These are phyloP conservation scores for Pristionchus mayeri DNA, from an alignment of 2,888 invertebrate genomes.

Conservation along the genomic window DNA sequence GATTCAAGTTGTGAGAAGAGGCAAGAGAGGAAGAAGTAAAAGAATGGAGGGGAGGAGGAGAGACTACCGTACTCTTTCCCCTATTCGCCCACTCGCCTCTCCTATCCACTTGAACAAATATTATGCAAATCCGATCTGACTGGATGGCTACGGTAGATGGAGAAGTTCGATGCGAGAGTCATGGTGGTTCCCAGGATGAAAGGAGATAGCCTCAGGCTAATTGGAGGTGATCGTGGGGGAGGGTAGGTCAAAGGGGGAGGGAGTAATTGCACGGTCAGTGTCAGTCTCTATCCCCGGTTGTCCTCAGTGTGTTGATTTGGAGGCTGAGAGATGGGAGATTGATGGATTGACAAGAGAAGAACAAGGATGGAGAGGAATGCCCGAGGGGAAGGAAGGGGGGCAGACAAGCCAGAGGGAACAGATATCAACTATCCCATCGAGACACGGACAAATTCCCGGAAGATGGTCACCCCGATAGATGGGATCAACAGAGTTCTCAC, in stretches of 20 bases:
- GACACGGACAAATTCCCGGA: neutral
- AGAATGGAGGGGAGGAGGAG: constrained; percentile 23
- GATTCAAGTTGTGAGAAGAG: constrained; percentile 31
- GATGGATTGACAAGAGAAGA: neutral
- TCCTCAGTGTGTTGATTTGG: neutral
- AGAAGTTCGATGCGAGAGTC: neutral
- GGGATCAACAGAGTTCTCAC: constrained; percentile 5
- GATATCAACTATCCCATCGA: neutral
- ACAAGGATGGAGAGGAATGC: constrained; percentile 38
- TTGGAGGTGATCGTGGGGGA: constrained; percentile 24
- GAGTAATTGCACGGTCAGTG: neutral
- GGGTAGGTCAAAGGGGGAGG: constrained; percentile 37
- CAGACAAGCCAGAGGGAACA: neutral
- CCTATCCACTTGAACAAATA: constrained; percentile 39
- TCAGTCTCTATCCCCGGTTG: neutral
- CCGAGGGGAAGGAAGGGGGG: neutral
- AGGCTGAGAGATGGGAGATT: neutral
- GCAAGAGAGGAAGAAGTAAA: constrained; percentile 46
- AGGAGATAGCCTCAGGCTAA: constrained; percentile 3
- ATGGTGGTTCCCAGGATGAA: neutral
- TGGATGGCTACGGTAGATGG: constrained; percentile 11
- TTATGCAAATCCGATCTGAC: constrained; percentile 38
- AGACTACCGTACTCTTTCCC: constrained; percentile 43
- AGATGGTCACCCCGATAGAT: neutral
- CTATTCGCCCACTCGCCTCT: neutral